Evolutionary conservation across 2,113 vertebrate genomes (phyloP).

Genomic region (Gnathonemus echidnorhynchus): DNA sequence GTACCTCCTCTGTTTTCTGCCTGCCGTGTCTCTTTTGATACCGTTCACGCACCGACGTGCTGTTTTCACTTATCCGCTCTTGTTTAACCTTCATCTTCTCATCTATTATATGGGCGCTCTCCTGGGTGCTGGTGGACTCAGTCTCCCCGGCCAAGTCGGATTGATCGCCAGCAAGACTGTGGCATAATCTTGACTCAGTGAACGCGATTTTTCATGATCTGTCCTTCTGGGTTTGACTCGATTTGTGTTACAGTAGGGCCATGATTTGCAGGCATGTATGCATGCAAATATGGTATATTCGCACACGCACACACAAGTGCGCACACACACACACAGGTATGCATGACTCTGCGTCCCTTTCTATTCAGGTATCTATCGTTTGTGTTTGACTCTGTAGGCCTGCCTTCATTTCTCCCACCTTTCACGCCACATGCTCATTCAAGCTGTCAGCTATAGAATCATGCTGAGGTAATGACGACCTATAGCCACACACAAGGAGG

Average conservation of each 20-base stretch:
- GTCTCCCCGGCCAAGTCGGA: slow-evolving; percentile 50
- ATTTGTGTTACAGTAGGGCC: slow-evolving; percentile 40
- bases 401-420: not conserved
- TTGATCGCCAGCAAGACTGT: slow-evolving; percentile 59
- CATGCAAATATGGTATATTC: not conserved
- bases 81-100: slow-evolving; percentile 65
- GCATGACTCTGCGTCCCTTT: not conserved
- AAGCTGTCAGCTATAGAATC: not conserved
- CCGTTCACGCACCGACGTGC: slow-evolving; percentile 57
- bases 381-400: not conserved
- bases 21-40: slow-evolving; percentile 57
- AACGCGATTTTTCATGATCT: slow-evolving; percentile 56
- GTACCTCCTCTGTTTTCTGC: slow-evolving; percentile 64
- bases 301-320: not conserved
- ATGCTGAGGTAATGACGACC: not conserved
- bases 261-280: slow-evolving; percentile 25
- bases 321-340: not conserved
- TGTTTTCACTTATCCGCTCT: slow-evolving; percentile 59
- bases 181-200: slow-evolving; percentile 60
- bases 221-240: slow-evolving; percentile 48
- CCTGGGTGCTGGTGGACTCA: slow-evolving; percentile 45
- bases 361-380: not conserved
- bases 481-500: not conserved
- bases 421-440: not conserved
- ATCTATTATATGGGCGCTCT: slow-evolving; percentile 57